Evolutionary conservation across 1,140 invertebrate species (phyloP), one percentile per base, ranked within the genome.

Genomic region (Tetramorium alpestre): DNA sequence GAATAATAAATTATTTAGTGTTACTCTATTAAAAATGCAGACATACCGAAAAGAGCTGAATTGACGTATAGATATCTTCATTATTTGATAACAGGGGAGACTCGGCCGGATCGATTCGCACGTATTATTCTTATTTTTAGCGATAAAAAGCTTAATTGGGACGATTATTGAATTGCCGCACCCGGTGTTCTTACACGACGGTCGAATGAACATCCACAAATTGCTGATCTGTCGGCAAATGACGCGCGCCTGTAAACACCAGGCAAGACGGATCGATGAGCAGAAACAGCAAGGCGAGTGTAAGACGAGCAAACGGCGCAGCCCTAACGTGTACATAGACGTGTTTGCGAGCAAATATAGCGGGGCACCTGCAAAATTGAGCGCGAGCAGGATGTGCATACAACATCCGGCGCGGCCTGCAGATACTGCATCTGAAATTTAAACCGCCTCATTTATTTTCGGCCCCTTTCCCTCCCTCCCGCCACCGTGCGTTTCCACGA

Each of bases 301-400:
- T 60, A 84, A 84, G 80, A 84, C 69, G 80, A 84, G 80, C 69
- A 84, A 84, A 84, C 80, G 67, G 51, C 80, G 49, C 54, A 49
- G 67, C 41, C 80, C 67, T 82, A 82, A 82, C 80, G 80, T 84
- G 69, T 84, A 73, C 80, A 84, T 84, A 84, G 80, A 84, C 41
- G 69, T 84, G 80, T 84, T 84, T 84, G 80, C 80, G 69, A 84
- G 80, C 80, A 84, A 84, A 84, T 84, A 84, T 84, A 73, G 51
- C 67, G 25, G 69, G 41, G 80, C 80, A 84, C 80, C 80, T 84
- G 80, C 54, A 84, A 84, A 84, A 84, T 84, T 84, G 80, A 84
- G 80, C 51, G 80, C 80, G 51, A 58, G 80, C 80, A 84, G 41
- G 80, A 84, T 84, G 67, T 73, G 54, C 69, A 73, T 84, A 84